Conservation (phyloP, 2,797 vertebrate species). For the Enteromius argenteus region DNA sequence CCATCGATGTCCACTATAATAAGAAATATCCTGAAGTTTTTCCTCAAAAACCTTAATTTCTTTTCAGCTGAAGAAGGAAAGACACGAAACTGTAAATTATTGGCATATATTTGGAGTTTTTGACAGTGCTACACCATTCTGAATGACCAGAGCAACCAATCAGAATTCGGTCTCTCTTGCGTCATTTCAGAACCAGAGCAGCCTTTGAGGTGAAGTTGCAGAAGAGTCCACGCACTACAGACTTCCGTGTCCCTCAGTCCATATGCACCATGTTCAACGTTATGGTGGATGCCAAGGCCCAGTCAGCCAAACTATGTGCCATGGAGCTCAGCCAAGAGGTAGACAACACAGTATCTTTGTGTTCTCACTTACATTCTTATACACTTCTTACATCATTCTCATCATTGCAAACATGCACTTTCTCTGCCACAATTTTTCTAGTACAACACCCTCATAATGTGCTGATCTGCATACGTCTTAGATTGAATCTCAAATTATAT, state of each 20-base stretch:
- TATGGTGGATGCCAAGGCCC: conserved; percentile 93
- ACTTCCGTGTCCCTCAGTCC: conserved; percentile 91
- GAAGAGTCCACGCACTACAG: conserved; percentile 92
- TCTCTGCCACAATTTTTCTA: background rate
- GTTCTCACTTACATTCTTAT: background rate
- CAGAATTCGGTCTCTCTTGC: background rate
- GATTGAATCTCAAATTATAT: conserved; percentile 63
- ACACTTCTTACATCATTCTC: conserved; percentile 27
- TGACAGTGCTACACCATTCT: background rate
- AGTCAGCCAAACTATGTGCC: conserved; percentile 91
- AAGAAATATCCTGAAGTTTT: too few species aligned
- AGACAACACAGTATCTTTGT: conserved; percentile 63
- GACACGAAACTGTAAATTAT: background rate
- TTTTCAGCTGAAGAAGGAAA: too few species aligned
- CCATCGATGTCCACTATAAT: too few species aligned
- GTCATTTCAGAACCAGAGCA: conserved; percentile 83
- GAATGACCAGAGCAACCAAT: background rate
- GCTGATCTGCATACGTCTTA: conserved; percentile 48
- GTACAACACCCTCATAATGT: background rate
- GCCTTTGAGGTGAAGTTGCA: conserved; percentile 92
- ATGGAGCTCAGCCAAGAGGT: conserved; percentile 95
- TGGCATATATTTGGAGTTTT: background rate
- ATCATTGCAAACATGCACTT: conserved; percentile 21
- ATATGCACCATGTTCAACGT: conserved; percentile 96
- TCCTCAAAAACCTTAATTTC: too few species aligned